phyloP scores from a whole-genome alignment of 2,113 vertebrate genomes.

The Riparia riparia region DNA sequence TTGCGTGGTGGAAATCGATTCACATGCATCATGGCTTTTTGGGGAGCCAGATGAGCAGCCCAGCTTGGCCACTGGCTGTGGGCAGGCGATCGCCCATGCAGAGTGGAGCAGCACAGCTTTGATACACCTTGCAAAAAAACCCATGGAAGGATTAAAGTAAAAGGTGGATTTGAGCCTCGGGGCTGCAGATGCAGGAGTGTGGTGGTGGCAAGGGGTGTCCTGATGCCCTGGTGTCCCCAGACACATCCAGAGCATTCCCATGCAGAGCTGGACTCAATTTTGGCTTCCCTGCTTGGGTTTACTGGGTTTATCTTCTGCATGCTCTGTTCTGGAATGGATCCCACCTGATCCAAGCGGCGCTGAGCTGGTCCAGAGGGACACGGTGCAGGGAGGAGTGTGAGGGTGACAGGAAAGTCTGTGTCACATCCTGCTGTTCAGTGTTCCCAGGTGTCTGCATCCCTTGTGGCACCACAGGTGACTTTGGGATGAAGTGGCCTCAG shows the following conservation, averaged over 20 bases:
- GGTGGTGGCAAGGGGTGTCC: not conserved
- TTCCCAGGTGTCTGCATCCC: not conserved
- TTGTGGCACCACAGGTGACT: not conserved
- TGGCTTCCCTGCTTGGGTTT: not conserved
- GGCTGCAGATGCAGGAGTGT: not conserved
- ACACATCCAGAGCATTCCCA: accelerated
- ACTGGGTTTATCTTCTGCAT: not conserved
- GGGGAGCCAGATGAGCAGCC: not conserved
- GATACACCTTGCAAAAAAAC: not conserved
- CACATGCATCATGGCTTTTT: not conserved
- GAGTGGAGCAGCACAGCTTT: not conserved
- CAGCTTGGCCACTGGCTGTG: not conserved
- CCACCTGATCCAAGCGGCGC: not conserved
- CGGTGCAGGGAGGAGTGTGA: accelerated
- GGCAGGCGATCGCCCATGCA: accelerated
- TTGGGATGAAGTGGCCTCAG: not conserved
- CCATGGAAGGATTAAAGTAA: not conserved
- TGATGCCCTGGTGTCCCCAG: not conserved
- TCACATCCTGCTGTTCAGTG: accelerated
- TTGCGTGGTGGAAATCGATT: not conserved
- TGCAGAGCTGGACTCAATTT: not conserved
- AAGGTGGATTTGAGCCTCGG: not conserved
- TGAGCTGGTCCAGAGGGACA: not conserved
- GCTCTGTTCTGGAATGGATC: not conserved
- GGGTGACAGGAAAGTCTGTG: not conserved